phyloP scores from a whole-genome alignment of 2,797 vertebrate genomes.

The Pristis pectinata region DNA sequence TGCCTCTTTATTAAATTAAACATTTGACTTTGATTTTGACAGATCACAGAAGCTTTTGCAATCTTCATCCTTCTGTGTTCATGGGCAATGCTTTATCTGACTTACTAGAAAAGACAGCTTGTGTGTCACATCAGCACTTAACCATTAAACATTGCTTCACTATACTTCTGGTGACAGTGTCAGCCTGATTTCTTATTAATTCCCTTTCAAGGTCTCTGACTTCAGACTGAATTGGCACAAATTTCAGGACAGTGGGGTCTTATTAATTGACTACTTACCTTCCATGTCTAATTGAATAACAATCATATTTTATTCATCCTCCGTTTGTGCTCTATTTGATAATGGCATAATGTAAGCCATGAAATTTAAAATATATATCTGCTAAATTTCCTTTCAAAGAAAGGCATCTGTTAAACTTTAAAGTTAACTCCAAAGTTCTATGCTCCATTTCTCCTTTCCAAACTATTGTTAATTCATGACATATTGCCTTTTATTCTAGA shows the following conservation, averaged over 20 bases:
- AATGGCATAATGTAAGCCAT: neutral
- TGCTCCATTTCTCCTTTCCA: neutral
- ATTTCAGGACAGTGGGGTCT: neutral
- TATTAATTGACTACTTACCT: neutral
- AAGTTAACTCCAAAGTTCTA: neutral
- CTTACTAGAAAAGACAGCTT: neutral
- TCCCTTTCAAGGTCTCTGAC: neutral
- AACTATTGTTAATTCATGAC: neutral
- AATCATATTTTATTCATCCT: neutral
- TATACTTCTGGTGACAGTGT: neutral
- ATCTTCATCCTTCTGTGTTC: neutral
- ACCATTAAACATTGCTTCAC: too few species aligned
- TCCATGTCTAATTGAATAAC: neutral
- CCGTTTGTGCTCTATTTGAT: neutral
- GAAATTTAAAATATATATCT: neutral
- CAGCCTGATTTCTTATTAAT: too few species aligned
- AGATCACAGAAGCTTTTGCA: neutral
- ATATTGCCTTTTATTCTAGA: neutral
- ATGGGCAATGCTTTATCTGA: neutral
- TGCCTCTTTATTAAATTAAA: neutral
- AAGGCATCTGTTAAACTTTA: neutral
- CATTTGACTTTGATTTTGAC: neutral
- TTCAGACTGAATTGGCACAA: neutral
- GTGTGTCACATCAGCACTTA: neutral
- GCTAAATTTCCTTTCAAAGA: neutral